Percentiles rank a stretch among this genome's conserved stretches.
Conservation (phyloP, 2,113 vertebrate genomes). For the Sinocyclocheilus grahami region DNA sequence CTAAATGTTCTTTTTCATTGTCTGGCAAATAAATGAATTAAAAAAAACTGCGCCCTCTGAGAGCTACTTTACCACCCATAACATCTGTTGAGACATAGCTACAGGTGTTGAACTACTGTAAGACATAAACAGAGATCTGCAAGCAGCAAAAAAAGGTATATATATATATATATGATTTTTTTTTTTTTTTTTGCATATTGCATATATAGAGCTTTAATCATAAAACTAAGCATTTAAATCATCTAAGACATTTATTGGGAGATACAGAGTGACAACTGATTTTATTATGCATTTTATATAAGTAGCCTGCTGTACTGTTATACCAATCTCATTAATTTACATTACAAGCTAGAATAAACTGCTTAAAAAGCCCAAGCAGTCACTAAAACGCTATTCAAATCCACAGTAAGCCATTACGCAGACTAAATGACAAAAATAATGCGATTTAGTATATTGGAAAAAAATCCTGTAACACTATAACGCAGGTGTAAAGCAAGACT, state of each 20-base stretch:
- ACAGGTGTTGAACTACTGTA: slow-evolving; percentile 42
- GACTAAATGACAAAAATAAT: background rate
- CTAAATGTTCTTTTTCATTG: background rate
- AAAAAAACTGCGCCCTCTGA: slow-evolving; percentile 1
- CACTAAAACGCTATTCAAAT: background rate
- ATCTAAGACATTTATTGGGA: background rate
- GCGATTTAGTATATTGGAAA: background rate
- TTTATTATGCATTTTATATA: too few species aligned
- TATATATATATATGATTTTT: too few species aligned
- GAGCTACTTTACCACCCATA: background rate
- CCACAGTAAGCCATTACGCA: background rate
- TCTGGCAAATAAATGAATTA: background rate
- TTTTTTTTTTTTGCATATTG: too few species aligned
- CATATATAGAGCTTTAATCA: too few species aligned
- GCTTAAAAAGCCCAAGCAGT: background rate
- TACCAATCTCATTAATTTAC: too few species aligned
- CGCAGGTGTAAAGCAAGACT: background rate
- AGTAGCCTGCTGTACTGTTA: too few species aligned
- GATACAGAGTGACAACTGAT: too few species aligned
- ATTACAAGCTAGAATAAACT: too few species aligned
- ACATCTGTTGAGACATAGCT: slow-evolving; percentile 33
- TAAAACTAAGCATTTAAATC: background rate
- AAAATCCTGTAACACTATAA: background rate
- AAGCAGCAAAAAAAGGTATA: too few species aligned
- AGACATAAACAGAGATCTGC: background rate